Evolutionary conservation across 2,888 invertebrate species (phyloP).

Genomic region (Gortyna flavago): DNA sequence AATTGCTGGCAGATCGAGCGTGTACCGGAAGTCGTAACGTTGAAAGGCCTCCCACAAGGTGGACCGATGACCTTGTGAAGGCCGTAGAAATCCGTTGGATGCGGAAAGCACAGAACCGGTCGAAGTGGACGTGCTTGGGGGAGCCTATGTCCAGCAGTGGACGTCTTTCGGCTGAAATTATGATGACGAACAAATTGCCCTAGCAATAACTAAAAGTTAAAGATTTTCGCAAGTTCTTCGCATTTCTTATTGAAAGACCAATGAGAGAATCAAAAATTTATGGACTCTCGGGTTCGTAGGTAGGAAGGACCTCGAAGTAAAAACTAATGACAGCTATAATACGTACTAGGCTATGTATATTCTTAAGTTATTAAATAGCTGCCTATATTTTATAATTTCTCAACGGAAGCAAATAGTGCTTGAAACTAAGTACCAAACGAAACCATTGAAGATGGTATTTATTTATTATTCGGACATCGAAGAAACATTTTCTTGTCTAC

Average conservation of each 20-base stretch:
- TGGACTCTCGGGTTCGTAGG: background rate
- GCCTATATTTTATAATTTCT: background rate
- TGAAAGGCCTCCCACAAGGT: background rate
- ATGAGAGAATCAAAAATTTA: background rate
- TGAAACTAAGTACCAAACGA: background rate
- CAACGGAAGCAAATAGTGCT: background rate
- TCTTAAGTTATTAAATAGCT: background rate
- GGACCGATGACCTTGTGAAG: background rate
- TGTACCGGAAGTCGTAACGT: no score
- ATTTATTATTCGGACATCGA: background rate
- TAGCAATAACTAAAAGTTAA: no score
- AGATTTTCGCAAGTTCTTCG: background rate
- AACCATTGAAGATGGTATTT: background rate
- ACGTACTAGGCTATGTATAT: background rate
- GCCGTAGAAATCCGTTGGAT: background rate
- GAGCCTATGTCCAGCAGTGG: background rate
- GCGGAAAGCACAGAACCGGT: no score
- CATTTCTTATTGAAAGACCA: background rate
- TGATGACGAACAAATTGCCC: background rate
- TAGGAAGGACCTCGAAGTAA: background rate
- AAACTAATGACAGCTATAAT: background rate
- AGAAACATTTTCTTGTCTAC: background rate
- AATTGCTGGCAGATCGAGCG: background rate
- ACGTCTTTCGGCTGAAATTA: background rate
- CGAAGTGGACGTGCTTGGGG: background rate